Base-by-base conservation (phyloP, 2,797 vertebrate species). In the Pseudomugil tenellus region DNA sequence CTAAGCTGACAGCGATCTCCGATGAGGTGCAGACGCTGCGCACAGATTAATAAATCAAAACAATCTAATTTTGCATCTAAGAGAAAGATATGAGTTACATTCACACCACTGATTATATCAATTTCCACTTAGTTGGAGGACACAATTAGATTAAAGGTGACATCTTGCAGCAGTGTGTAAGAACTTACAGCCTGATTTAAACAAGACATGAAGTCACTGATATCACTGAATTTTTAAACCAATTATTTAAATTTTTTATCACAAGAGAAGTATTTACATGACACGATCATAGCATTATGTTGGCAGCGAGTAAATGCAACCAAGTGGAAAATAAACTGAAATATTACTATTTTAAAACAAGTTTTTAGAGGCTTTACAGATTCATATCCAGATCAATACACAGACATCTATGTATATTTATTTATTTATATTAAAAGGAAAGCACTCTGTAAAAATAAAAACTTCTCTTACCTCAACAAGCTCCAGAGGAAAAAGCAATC, bases 391-490 rank as follows among this genome's bases (percentile, higher is more conserved):
- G 25, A 13, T 52, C 12, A 26, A 17, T 1, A 26, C 34, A 31
- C 41, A 35, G 1, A 54, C 2, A 63, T 12, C 31, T n/a, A 4
- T 51, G n/a, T 46, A 10, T 57, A 19, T 2, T 3, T 21, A 21
- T 46, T 46, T 46, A 21, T 46, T 17, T 21, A 57, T 17, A 31
- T 34, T 26, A 49, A 58, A 76, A 63, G 6, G 7, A 1, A 32
- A 63, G 60, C 26, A 74, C 72, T 39, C 11, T 43, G 21, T 63
- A 69, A 67, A 65, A 29, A 58, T 1, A 56, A 69, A 62, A 73
- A 58, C 64, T 57, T 54, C 26, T 73, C 91, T 88, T 91, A 92
- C 91, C 92, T 81, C 68, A 60, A 82, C 23, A 65, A 88, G 88
- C 84, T 88, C 87, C 87, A 61, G 79, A 69, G 31, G 67, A 70